Evolutionary conservation across 2,888 invertebrate species (phyloP), one percentile per base, ranked within the genome.

Genomic region (Agrilus mali): DNA sequence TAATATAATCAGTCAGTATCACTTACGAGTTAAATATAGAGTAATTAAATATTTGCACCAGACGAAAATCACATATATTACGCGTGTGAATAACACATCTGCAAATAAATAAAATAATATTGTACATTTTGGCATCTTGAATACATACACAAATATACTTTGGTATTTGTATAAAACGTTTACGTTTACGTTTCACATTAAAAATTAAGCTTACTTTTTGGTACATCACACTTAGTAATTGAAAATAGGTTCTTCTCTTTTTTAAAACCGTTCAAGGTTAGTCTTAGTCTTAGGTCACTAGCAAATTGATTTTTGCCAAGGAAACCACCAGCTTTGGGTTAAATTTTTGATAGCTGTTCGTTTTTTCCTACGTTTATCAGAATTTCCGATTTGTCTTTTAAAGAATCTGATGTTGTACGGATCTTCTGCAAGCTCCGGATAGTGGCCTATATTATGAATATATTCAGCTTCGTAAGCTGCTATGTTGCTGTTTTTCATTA

Each of bases 351-450:
- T 61, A 43, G 59, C 59, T 41, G 73, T 74, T 66, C 80, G 75
- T 78, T 81, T 80, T 71, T 80, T 78, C 57, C 85, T 76, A 48
- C 83, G 73, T 48, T 82, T 78, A 63, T 82, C 80, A 47, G 80
- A 75, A 53, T 80, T 75, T 50, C 82, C 80, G 27, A 75, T 73
- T 56, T 84, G 79, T 67, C 85, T 86, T 69, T 88, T 89, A 35
- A 85, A 77, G 64, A 93, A 90, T 60, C 86, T 80, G 49, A 96
- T 81, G 70, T 95, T 95, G 71, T 88, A 90, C 7, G 93, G 94
- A 71, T 95, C 95, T 69, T 95, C 95, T 42, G 94, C 89, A 41
- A 95, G 74, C 64, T 94, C 92, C 0, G 94, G 93, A 70, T 92
- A 94, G 47, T 81, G 72, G 55, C 83, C 80, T 31, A 92, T 85